A percentile compares a stretch with the other conserved stretches of the same genome.
Conservation (phyloP, 2,888 invertebrate species). For the Sinotaia quadrata region DNA sequence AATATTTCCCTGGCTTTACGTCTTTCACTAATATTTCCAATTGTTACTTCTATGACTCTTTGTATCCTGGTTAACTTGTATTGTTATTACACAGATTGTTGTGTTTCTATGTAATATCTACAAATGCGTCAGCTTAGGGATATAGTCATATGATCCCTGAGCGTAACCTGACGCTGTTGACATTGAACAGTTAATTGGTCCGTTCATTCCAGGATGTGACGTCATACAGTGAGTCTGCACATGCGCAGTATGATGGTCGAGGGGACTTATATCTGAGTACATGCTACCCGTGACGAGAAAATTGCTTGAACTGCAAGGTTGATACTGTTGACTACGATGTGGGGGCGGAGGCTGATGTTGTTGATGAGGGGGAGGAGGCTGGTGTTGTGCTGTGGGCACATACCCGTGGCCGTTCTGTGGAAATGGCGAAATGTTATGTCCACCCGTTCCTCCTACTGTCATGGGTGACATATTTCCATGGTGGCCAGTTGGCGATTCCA, state of each 20-base stretch:
- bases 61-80: too few species aligned
- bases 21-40: too few species aligned
- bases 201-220: constrained; percentile 49
- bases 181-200: constrained; percentile 55
- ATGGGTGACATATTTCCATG: constrained; percentile 28
- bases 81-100: too few species aligned
- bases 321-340: constrained; percentile 14
- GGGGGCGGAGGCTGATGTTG: constrained; percentile 28
- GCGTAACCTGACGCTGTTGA: constrained; percentile 53
- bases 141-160: constrained; percentile 61
- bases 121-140: constrained; percentile 66
- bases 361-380: constrained; percentile 36
- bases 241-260: constrained; percentile 46
- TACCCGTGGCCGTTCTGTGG: constrained; percentile 27
- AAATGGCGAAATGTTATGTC: constrained; percentile 26
- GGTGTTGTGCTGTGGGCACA: constrained; percentile 27
- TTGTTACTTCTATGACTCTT: too few species aligned
- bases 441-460: constrained; percentile 8
- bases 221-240: constrained; percentile 47
- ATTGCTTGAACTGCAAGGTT: constrained; percentile 44
- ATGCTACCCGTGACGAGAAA: constrained; percentile 49
- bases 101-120: too few species aligned
- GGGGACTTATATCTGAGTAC: constrained; percentile 52
- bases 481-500: constrained; percentile 33
- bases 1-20: too few species aligned